A percentile compares a stretch with the other conserved stretches of the same genome.
These are phyloP conservation scores for Athrips mouffetella DNA, from an alignment of 2,888 invertebrate genomes.

Conservation along the genomic window DNA sequence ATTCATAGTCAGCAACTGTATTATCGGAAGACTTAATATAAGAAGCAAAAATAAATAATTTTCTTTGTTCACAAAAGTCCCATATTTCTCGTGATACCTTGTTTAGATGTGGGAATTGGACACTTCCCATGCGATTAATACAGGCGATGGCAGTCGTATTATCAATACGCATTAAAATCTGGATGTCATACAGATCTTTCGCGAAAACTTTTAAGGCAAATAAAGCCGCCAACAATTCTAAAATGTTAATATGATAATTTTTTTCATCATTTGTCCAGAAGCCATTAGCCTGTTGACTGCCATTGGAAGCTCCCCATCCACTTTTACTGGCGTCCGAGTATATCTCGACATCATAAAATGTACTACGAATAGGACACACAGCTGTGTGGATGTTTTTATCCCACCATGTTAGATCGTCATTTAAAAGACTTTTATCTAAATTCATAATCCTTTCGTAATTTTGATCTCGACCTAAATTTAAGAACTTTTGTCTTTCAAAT, in stretches of 20 bases:
- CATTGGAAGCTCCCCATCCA: background rate
- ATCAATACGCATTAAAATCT: constrained; percentile 1
- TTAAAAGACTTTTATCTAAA: no score
- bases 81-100: no score
- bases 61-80: no score
- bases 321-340: background rate
- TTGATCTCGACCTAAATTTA: background rate
- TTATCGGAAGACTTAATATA: no score
- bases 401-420: background rate
- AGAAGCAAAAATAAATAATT: no score
- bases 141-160: constrained; percentile 4
- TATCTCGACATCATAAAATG: background rate
- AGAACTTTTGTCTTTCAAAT: no score
- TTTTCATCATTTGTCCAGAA: background rate
- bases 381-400: background rate
- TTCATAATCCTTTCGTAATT: background rate
- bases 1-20: no score
- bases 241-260: background rate
- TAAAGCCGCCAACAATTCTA: background rate
- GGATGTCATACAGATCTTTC: background rate
- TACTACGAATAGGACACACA: background rate
- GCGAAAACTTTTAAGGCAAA: constrained; percentile 4
- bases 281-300: background rate
- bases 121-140: no score
- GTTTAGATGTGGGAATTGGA: constrained; percentile 6